Evolutionary conservation across 2,888 invertebrate species (phyloP), one percentile per base, ranked within the genome.

Genomic region (Colletes collaris): DNA sequence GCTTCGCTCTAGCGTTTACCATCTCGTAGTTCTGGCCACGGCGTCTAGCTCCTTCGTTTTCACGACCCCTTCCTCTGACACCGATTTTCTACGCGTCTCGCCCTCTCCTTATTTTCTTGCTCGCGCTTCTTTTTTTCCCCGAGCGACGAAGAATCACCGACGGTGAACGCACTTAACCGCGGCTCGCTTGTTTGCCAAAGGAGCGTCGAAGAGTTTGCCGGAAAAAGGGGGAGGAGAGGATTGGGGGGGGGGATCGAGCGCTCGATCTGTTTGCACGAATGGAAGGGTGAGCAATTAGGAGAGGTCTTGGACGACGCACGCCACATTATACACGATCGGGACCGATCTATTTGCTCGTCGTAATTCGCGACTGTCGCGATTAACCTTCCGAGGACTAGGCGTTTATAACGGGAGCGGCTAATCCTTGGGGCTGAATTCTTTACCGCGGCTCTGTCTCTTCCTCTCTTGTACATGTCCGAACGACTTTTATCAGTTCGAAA

Each of bases 181-280:
- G 58, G 27, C 16, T 65, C 40, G 77, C 53, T 63, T 52, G 67
- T 74, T 77, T 68, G 58, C 53, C 67, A 40, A 67, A 52, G 56
- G 63, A 58, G 37, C 40, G 35, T 52, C 75, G 59, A 69, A 65
- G 56, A 60, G 46, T 49, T 50, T 52, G 27, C 27, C 64, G 53
- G 16, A 40, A 19, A 16, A 27, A 27, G 27, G 27, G 27, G 27
- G 27, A 27, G 27, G 27, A 27, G 27, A 2, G 27, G 27, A 16
- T 16, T 16, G 16, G 27, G 27, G 27, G 19, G 19, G 27, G 40
- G 40, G 64, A 53, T 53, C 40, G 40, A 40, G 16, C 37, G 44
- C 7, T 27, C 63, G 63, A 50, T 50, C 16, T 44, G 59, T 40
- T 59, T 5, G 44, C 16, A 11, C 11, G 40, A 8, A 4, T n/a